phyloP scores from a whole-genome alignment of 2,113 vertebrate species.

The Oreochromis aureus region DNA sequence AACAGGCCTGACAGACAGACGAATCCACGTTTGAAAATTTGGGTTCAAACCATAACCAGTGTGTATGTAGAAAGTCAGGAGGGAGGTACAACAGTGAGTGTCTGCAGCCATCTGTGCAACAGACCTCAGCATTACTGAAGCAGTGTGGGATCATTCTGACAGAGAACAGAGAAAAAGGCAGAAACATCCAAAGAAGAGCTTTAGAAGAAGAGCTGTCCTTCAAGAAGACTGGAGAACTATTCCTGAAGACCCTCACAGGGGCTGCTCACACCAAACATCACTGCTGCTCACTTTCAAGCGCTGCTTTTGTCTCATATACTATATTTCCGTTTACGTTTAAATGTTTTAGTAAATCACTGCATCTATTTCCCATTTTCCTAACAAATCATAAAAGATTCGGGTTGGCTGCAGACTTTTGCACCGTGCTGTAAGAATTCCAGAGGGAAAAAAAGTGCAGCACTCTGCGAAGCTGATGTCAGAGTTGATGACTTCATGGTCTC shows the following conservation, averaged over 20 bases:
- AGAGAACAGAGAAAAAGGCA: not conserved
- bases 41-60: not conserved
- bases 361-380: not conserved
- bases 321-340: not conserved
- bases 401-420: not conserved
- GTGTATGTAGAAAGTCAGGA: not conserved
- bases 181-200: not conserved
- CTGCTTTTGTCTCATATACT: not conserved
- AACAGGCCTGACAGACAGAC: not conserved
- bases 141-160: not conserved
- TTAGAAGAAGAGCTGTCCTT: not conserved
- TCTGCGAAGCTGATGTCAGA: constrained; percentile 2
- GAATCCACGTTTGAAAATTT: not conserved
- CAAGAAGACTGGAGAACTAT: not conserved
- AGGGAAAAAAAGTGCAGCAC: not conserved
- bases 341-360: not conserved
- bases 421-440: not conserved
- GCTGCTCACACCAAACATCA: not conserved
- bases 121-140: not conserved
- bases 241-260: not conserved
- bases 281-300: not conserved
- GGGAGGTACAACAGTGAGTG: not conserved
- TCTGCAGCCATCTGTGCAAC: not conserved
- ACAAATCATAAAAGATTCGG: not conserved
- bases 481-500: constrained; percentile 29